These are phyloP conservation scores for Apodemus agrarius DNA, from an alignment of 2,797 vertebrate genomes.

Conservation along the genomic window DNA sequence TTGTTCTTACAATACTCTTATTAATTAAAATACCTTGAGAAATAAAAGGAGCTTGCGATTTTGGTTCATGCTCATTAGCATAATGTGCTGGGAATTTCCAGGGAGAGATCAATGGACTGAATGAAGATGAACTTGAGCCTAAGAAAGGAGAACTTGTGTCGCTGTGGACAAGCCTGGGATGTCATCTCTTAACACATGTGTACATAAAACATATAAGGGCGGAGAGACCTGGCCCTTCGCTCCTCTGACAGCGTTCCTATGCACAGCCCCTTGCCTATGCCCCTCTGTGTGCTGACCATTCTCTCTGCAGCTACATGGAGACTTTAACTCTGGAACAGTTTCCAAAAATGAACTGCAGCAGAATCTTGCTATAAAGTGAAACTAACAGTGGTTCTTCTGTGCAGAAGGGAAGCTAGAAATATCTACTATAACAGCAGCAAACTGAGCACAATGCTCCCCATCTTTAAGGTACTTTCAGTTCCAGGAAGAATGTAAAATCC, in stretches of 20 bases:
- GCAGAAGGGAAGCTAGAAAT: conserved; percentile 87
- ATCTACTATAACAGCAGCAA: conserved; percentile 44
- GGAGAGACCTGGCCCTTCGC: not conserved
- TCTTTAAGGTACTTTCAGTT: conserved; percentile 58
- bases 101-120: not conserved
- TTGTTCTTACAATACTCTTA: not conserved
- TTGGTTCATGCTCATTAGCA: not conserved
- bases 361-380: conserved; percentile 89
- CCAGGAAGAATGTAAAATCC: conserved; percentile 33
- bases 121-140: not conserved
- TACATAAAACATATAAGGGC: not conserved
- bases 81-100: not conserved
- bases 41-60: not conserved
- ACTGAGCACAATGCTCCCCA: conserved; percentile 54
- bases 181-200: not conserved
- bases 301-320: conserved; percentile 87
- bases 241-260: not conserved
- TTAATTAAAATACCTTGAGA: not conserved
- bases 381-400: conserved; percentile 89
- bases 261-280: not conserved
- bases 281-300: not conserved
- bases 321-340: conserved; percentile 90
- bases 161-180: not conserved
- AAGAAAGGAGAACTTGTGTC: not conserved
- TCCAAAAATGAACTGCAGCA: conserved; percentile 86